A percentile compares a stretch with the other conserved stretches of the same genome.
Conservation (phyloP, 2,888 invertebrate species). For the Drosophila picticornis region DNA sequence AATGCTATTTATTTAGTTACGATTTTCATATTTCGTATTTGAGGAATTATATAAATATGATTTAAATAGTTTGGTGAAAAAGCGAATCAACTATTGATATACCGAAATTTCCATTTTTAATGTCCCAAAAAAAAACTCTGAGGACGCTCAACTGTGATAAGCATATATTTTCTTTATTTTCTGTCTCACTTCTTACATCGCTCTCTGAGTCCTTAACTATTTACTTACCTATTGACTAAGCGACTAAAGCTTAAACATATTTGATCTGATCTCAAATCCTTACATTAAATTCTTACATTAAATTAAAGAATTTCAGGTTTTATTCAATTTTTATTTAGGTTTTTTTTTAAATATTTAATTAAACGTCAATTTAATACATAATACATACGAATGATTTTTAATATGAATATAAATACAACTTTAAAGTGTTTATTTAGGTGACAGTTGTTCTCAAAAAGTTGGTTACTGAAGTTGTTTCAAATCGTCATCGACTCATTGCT, state of each 20-base stretch:
- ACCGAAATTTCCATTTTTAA: neutral
- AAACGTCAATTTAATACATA: no score
- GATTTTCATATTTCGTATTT: neutral
- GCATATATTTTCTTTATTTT: neutral
- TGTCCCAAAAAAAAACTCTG: no score
- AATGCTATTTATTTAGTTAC: neutral
- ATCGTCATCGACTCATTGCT: conserved; percentile 42
- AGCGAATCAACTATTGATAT: neutral
- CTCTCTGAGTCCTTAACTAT: neutral
- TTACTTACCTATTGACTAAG: neutral
- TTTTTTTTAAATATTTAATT: neutral
- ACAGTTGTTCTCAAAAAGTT: conserved; percentile 20
- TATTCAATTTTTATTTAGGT: fast-evolving
- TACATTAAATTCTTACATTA: neutral
- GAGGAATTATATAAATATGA: neutral
- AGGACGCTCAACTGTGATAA: neutral
- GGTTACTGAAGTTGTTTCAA: conserved; percentile 5
- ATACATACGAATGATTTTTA: neutral
- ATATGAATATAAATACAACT: neutral
- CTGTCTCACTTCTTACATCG: neutral
- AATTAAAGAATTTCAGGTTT: no score
- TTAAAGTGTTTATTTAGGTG: neutral
- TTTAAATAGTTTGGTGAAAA: neutral
- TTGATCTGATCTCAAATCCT: neutral
- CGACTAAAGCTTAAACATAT: no score